These are phyloP conservation scores for Heterohyrax brucei DNA, from an alignment of 2,797 vertebrate species.

Conservation along the genomic window DNA sequence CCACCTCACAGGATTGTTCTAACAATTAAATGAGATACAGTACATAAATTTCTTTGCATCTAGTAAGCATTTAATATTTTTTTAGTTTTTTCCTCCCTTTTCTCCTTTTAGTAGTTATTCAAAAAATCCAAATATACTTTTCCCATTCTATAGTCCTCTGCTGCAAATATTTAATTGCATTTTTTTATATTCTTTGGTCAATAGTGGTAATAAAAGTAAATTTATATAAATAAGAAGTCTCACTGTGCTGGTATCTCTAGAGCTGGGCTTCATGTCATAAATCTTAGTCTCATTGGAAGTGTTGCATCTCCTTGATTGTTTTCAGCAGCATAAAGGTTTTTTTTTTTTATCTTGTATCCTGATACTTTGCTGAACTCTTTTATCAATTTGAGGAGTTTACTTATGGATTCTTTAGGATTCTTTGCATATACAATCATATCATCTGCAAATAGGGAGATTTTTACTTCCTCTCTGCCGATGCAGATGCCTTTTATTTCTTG, in stretches of 20 bases:
- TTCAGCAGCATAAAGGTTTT: background rate
- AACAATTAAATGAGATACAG: background rate
- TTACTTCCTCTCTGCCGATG: too few species aligned
- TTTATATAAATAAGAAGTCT: conserved; percentile 56
- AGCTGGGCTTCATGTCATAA: background rate
- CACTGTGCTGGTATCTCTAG: background rate
- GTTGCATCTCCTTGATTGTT: conserved; percentile 6
- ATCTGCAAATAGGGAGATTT: too few species aligned
- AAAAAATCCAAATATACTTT: conserved; percentile 21
- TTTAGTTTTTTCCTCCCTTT: background rate
- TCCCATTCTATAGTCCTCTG: background rate
- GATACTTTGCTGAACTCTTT: too few species aligned
- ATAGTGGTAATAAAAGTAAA: conserved; percentile 2
- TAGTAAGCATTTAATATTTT: background rate
- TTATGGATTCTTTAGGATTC: too few species aligned
- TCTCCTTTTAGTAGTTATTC: background rate
- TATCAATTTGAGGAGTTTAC: too few species aligned
- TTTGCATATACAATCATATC: too few species aligned
- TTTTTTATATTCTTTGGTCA: conserved; percentile 24
- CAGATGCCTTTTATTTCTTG: too few species aligned
- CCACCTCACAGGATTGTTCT: background rate
- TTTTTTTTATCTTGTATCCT: too few species aligned
- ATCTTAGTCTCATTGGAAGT: background rate
- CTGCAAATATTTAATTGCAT: conserved; percentile 51
- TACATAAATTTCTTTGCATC: background rate